Evolutionary conservation across 2,113 vertebrate genomes (phyloP).

Genomic region (Gnathonemus longibarbis): DNA sequence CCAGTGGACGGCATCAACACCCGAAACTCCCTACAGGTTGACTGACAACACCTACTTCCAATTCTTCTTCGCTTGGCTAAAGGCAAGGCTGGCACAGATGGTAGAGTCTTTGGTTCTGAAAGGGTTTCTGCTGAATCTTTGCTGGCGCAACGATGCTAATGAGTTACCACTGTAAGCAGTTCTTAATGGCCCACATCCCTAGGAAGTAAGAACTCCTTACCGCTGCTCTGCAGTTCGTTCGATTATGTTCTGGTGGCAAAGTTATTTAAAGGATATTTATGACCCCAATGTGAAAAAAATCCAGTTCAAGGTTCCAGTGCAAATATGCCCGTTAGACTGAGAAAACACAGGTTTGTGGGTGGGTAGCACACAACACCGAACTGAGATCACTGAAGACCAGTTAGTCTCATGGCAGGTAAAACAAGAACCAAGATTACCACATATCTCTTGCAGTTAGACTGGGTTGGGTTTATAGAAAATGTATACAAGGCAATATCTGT

Average conservation of each 20-base stretch:
- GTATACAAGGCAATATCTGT: neutral
- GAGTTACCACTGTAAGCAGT: neutral
- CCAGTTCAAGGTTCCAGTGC: neutral
- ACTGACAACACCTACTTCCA: neutral
- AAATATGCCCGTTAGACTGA: neutral
- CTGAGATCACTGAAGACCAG: neutral
- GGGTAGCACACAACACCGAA: neutral
- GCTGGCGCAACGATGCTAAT: neutral
- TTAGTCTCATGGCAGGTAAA: neutral
- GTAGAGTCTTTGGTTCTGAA: neutral
- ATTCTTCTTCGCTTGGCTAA: neutral
- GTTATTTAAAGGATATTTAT: conserved; percentile 7
- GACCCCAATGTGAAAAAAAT: neutral
- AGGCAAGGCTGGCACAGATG: neutral
- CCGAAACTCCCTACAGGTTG: neutral
- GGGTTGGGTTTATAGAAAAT: neutral
- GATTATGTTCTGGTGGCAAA: neutral
- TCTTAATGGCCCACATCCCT: neutral
- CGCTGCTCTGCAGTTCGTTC: neutral
- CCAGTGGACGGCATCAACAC: neutral
- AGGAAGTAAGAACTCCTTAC: neutral
- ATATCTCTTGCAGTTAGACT: neutral
- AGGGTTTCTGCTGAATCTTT: neutral
- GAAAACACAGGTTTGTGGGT: neutral
- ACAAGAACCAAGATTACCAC: neutral